These are phyloP conservation scores for Diorhabda carinulata DNA, from an alignment of 1,140 invertebrate genomes.

Conservation along the genomic window DNA sequence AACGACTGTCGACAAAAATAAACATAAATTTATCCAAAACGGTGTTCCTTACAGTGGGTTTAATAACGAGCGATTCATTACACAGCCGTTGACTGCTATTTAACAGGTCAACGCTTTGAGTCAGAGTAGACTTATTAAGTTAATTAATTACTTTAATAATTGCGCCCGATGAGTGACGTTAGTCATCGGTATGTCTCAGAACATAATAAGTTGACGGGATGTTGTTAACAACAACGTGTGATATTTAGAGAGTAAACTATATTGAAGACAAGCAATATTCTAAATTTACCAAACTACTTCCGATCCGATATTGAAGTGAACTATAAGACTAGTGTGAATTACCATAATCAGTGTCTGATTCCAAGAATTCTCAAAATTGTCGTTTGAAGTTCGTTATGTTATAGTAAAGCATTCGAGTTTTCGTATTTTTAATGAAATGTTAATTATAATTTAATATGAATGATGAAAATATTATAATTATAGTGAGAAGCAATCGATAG, in stretches of 20 bases:
- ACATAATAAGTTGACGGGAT: neutral
- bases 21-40: neutral
- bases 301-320: too few relatives aligned
- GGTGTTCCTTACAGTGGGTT: neutral
- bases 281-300: too few relatives aligned
- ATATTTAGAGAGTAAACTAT: neutral
- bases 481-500: too few relatives aligned
- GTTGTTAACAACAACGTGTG: neutral
- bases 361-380: too few relatives aligned
- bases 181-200: conserved; percentile 1
- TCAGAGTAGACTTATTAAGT: neutral
- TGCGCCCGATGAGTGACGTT: neutral
- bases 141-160: conserved; percentile 3
- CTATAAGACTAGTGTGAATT: too few relatives aligned
- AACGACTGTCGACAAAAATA: neutral
- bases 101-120: neutral
- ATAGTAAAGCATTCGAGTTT: too few relatives aligned
- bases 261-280: too few relatives aligned
- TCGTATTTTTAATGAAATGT: too few relatives aligned
- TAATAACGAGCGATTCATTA: neutral
- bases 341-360: too few relatives aligned
- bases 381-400: too few relatives aligned
- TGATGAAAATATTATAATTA: too few relatives aligned
- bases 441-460: too few relatives aligned
- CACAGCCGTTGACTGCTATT: neutral